These are phyloP conservation scores for Dromius quadrimaculatus DNA, from an alignment of 2,888 invertebrate species.

Conservation along the genomic window DNA sequence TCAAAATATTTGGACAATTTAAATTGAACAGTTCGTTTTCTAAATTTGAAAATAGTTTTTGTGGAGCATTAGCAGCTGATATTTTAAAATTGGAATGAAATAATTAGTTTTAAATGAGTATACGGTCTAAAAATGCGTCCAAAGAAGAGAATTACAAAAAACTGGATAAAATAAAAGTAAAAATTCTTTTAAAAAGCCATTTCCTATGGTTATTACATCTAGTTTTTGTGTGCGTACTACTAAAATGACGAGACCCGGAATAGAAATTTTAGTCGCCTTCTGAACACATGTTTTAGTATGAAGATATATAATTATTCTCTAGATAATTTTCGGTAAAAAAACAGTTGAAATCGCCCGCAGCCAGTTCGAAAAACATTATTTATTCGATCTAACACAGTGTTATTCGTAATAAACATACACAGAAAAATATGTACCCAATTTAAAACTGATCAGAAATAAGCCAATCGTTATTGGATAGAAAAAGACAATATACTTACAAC, in stretches of 20 bases:
- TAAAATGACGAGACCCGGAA: conserved; percentile 45
- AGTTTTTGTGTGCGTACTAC: conserved; percentile 30
- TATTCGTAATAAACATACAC: conserved; percentile 33
- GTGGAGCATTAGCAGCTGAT: neutral
- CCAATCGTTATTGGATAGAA: conserved; percentile 31
- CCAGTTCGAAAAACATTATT: conserved; percentile 37
- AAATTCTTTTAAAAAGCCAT: conserved; percentile 48
- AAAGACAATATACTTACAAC: neutral
- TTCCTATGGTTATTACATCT: conserved; percentile 42
- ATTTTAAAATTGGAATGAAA: conserved; percentile 9
- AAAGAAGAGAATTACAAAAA: conserved; percentile 35
- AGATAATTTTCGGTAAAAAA: conserved; percentile 48
- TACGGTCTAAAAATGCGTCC: conserved; percentile 19
- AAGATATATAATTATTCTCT: conserved; percentile 45
- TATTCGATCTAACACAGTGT: conserved; percentile 36
- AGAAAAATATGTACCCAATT: conserved; percentile 45
- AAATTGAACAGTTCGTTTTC: too few species aligned
- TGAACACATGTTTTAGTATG: conserved; percentile 41
- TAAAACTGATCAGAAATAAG: conserved; percentile 29
- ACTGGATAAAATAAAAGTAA: conserved; percentile 39
- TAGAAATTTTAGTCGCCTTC: conserved; percentile 38
- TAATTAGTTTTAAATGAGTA: conserved; percentile 42
- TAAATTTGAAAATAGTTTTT: conserved; percentile 1
- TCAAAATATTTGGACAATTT: too few species aligned
- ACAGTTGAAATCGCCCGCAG: conserved; percentile 39